A percentile compares a stretch with the other conserved stretches of the same genome.
Evolutionary conservation across 2,113 vertebrate genomes (phyloP).

Genomic region (Galeopterus variegatus): DNA sequence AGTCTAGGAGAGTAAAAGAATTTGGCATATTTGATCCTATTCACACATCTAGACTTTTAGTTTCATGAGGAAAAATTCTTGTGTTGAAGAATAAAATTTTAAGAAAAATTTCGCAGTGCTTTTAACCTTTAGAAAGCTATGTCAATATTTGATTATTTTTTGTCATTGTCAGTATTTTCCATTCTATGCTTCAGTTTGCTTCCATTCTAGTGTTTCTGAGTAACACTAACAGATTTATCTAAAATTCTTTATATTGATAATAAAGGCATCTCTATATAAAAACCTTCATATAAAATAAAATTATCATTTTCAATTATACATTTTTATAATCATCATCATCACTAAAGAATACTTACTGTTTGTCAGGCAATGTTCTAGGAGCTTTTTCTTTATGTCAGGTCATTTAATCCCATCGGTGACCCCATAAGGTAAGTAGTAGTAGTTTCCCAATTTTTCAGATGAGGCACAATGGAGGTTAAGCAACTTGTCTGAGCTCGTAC

Average conservation of each 20-base stretch:
- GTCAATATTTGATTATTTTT: not conserved
- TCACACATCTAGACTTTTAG: not conserved
- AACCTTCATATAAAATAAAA: constrained; percentile 16
- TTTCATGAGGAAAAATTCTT: not conserved
- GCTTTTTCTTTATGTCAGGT: not conserved
- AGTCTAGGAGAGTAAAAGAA: not conserved
- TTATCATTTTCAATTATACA: not conserved
- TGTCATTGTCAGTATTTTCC: not conserved
- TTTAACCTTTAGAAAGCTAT: not conserved
- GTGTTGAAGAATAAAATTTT: not conserved
- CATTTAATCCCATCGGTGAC: not conserved
- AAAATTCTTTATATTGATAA: constrained; percentile 37
- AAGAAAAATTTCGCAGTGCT: not conserved
- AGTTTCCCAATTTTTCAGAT: not conserved
- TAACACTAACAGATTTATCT: not conserved
- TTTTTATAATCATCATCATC: not conserved
- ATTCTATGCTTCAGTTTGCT: not conserved
- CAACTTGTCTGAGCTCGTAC: not conserved
- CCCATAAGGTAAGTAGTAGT: not conserved
- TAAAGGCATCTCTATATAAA: constrained; percentile 9
- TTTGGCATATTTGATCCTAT: not conserved
- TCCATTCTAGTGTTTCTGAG: not conserved
- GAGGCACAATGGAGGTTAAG: not conserved
- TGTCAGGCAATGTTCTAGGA: not conserved
- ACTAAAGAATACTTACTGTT: not conserved